Evolutionary conservation across 92 coral and sea anemone genomes (phyloP), one percentile per base, ranked within the genome.

Genomic region (Galaxea fascicularis): DNA sequence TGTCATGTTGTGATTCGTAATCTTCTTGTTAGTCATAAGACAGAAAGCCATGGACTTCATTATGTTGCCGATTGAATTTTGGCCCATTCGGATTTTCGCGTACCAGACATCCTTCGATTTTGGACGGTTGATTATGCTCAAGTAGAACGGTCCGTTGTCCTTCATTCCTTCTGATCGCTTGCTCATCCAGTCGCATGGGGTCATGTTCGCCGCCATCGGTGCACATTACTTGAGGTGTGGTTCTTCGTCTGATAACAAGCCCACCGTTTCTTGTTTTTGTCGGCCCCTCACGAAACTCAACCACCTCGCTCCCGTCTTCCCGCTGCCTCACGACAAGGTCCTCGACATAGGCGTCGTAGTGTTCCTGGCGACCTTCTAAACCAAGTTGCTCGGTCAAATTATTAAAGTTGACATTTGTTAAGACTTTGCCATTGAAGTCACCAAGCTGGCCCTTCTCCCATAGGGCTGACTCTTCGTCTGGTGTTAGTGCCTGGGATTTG

Each of bases 21-120:
- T n/a, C n/a, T n/a, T n/a, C 63, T 82, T 74, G 0, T 52, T 60
- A 0, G 84, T 89, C 46, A 49, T 60, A n/a, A 89, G 46, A 65
- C 89, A 88, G 44, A 63, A 83, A 22, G 92, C 89, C 92, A 84
- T 74, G 58, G 87, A 59, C 39, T 85, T 85, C 83, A 90, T 51
- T 15, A 74, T 79, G 27, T 39, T 85, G 56, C 87, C 87, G 59
- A 90, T 73, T 44, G 87, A 68, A 45, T 81, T 90, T 52, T 82
- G 71, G 28, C 91, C 91, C 91, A 87, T 87, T 51, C 88, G 85
- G 29, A 73, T 71, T 77, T 87, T 91, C 11, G 77, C 30, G 68
- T 91, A 87, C 94, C 91, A 91, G 22, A 87, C 89, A 83, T 82
- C 73, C 17, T 8, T 70, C 5, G 21, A 44, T 77, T 1, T 54